These are phyloP conservation scores for Noturus placidus DNA, from an alignment of 2,113 vertebrate species.

Conservation along the genomic window DNA sequence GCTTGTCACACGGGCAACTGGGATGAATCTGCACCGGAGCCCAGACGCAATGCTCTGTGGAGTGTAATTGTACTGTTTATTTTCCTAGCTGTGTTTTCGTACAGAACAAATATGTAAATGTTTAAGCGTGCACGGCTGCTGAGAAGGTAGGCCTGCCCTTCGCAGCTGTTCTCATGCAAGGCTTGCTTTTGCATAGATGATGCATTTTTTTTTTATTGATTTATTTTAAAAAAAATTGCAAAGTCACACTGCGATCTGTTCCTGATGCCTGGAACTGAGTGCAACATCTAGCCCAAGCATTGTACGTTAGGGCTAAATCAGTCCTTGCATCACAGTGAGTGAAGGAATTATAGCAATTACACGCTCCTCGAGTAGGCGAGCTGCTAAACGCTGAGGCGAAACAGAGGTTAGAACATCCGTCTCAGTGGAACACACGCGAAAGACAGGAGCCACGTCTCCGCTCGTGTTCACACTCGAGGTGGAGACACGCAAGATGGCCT, in stretches of 20 bases:
- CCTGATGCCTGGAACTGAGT: slow-evolving; percentile 40
- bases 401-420: slow-evolving; percentile 13
- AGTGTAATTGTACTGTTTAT: slow-evolving; percentile 54
- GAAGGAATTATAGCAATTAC: slow-evolving; percentile 10
- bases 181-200: slow-evolving; percentile 17
- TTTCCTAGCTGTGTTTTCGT: slow-evolving; percentile 51
- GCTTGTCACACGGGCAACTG: slow-evolving; percentile 10
- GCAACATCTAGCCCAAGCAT: slow-evolving; percentile 44
- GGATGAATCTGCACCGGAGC: slow-evolving; percentile 27
- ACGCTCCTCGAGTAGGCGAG: not conserved
- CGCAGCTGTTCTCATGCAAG: slow-evolving; percentile 29
- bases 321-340: not conserved
- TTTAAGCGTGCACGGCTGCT: slow-evolving; percentile 48
- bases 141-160: slow-evolving; percentile 18
- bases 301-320: slow-evolving; percentile 55
- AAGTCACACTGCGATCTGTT: slow-evolving; percentile 45
- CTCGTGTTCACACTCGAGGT: slow-evolving; percentile 10
- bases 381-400: slow-evolving; percentile 14
- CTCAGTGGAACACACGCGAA: slow-evolving; percentile 26
- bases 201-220: not conserved
- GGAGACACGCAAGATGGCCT: slow-evolving; percentile 39
- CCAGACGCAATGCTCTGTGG: slow-evolving; percentile 47
- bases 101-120: slow-evolving; percentile 58
- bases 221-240: not conserved
- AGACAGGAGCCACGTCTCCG: slow-evolving; percentile 26